These are phyloP conservation scores for Mythimna loreyi DNA, from an alignment of 2,888 invertebrate species.

Conservation along the genomic window DNA sequence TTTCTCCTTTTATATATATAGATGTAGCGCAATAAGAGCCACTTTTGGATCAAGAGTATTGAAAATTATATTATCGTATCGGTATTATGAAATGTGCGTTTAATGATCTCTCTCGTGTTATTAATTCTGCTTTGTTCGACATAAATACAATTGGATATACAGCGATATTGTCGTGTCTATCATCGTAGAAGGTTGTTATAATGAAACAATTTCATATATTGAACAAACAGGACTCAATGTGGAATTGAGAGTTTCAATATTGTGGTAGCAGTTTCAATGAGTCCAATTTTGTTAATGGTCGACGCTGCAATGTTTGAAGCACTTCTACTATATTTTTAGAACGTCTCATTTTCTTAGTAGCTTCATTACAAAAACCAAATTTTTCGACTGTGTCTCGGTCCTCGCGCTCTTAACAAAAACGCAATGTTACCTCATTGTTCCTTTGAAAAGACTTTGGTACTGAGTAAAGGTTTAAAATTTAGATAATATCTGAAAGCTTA, in stretches of 20 bases:
- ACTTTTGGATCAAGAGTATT: no score
- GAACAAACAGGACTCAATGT: not conserved
- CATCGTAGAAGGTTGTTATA: not conserved
- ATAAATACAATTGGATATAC: not conserved
- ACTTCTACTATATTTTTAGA: not conserved
- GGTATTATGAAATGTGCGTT: not conserved
- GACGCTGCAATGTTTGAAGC: slow-evolving; percentile 28
- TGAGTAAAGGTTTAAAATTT: not conserved
- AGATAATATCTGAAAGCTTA: not conserved
- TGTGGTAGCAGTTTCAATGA: not conserved
- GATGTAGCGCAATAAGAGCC: no score
- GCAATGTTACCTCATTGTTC: not conserved
- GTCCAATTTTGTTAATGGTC: slow-evolving; percentile 3
- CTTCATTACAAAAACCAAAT: not conserved
- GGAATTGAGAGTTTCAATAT: not conserved
- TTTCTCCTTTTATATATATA: no score
- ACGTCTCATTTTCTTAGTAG: not conserved
- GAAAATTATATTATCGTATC: not conserved
- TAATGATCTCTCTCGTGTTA: not conserved
- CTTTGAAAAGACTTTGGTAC: not conserved
- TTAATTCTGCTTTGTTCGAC: not conserved
- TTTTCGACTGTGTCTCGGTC: not conserved
- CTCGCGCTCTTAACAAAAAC: not conserved
- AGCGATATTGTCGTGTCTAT: no score
- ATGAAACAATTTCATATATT: not conserved